A percentile compares a stretch with the other conserved stretches of the same genome.
phyloP scores from a whole-genome alignment of 2,797 vertebrate species.

The Knipowitschia caucasica region DNA sequence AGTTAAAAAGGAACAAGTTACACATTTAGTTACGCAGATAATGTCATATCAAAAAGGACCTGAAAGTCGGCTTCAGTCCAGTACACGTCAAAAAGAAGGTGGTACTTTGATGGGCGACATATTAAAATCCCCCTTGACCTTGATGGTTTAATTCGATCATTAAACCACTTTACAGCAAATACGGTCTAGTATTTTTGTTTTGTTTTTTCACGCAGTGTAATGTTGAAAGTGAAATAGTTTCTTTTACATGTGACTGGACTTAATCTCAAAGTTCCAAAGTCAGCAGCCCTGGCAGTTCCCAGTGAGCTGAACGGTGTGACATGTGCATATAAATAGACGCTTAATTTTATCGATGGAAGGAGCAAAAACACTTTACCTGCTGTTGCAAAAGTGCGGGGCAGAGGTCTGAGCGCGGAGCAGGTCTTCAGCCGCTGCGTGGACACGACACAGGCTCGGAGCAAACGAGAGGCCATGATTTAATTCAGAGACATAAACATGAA shows the following conservation, averaged over 20 bases:
- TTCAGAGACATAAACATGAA: conserved; percentile 7
- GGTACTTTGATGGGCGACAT: conserved; percentile 33
- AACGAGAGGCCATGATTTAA: conserved; percentile 63
- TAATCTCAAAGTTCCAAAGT: no score
- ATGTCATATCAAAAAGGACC: not conserved
- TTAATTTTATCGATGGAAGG: no score
- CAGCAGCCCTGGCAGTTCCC: not conserved
- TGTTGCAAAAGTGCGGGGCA: conserved; percentile 44
- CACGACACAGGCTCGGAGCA: conserved; percentile 50
- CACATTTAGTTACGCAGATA: no score
- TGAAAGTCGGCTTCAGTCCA: conserved; percentile 46
- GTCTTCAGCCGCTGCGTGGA: conserved; percentile 29
- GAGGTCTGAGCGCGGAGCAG: conserved; percentile 6
- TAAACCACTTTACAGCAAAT: not conserved
- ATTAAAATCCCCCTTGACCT: conserved; percentile 63
- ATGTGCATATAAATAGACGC: not conserved
- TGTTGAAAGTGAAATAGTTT: no score
- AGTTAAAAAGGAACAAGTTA: no score
- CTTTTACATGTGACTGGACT: no score
- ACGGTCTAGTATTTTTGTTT: not conserved
- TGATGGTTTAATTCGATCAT: conserved; percentile 34
- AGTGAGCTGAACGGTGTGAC: not conserved
- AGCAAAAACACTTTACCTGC: conserved; percentile 41
- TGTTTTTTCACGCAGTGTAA: no score
- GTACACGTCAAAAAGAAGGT: conserved; percentile 52